Base-by-base conservation (phyloP, 2,113 vertebrate genomes). In the Rhinogobius similis region DNA sequence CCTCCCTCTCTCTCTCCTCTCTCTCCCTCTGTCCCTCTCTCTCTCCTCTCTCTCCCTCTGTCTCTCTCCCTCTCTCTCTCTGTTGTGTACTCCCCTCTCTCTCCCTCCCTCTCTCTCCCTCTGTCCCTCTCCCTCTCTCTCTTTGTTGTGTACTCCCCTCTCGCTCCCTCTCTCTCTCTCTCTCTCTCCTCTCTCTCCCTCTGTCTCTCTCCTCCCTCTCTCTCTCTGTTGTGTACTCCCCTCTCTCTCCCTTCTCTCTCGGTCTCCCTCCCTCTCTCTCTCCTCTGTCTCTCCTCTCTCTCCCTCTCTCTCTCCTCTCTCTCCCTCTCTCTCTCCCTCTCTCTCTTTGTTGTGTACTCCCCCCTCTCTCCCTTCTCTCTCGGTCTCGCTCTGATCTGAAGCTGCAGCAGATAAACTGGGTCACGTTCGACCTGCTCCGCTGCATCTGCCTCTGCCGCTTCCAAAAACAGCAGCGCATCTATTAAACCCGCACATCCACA, bases 391-490 rank as follows among this genome's bases (percentile, higher is more conserved):
- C 16, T 18, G 55, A 36, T 67, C 67, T 59, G 39, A 24, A 48
- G 56, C 16, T 58, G 7, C 52, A 71, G 0, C 64, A 62, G 48
- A 59, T 43, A 78, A 83, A 87, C 0, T 86, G 77, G 80, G 80
- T 83, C 83, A 78, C 67, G 76, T 53, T 71, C 38, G 65, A 83
- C 71, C 82, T 80, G 71, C 3, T 23, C 73, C 68, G 10, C 68
- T 46, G 73, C 75, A 83, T 84, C 68, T n/a, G 8, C 82, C 78
- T 65, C 70, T 39, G 73, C 41, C 5, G 32, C 32, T 36, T 63
- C 4, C 67, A 70, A 52, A 13, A 39, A 14, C 18, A 12, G 23
- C 21, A 39, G 63, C 68, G 21, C 20, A 53, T 21, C 1, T 53
- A 21, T 53, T 23, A 10, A 23, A 53, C 11, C 24, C 32, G 5